These are phyloP conservation scores for Perccottus glenii DNA, from an alignment of 2,113 vertebrate species.

Conservation along the genomic window DNA sequence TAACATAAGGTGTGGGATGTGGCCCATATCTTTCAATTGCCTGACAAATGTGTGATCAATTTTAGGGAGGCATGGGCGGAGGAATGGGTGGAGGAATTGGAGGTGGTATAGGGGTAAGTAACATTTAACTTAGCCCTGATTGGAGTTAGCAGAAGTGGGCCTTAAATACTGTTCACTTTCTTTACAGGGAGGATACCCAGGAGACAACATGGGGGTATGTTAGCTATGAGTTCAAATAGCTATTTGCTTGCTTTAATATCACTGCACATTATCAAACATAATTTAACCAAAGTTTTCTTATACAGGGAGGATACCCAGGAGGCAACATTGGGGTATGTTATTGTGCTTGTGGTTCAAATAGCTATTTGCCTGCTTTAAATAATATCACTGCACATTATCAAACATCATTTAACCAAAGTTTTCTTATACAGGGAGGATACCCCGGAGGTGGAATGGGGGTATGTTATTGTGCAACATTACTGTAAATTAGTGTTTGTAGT, in stretches of 20 bases:
- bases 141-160: too few species aligned
- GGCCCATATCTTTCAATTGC: too few species aligned
- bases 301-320: slow-evolving; percentile 7
- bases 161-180: neutral
- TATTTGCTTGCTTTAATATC: neutral
- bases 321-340: slow-evolving; percentile 5
- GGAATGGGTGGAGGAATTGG: slow-evolving; percentile 15
- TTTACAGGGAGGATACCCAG: slow-evolving; percentile 5
- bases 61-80: slow-evolving; percentile 52
- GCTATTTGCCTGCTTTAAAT: neutral
- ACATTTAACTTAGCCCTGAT: neutral
- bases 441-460: slow-evolving; percentile 38
- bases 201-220: slow-evolving; percentile 5
- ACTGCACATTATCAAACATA: neutral
- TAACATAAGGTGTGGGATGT: too few species aligned
- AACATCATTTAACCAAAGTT: neutral
- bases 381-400: neutral
- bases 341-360: too few species aligned
- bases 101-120: slow-evolving; percentile 17
- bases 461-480: neutral
- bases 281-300: neutral
- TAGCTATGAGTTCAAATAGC: too few species aligned
- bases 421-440: neutral
- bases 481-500: neutral
- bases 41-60: neutral